Base-by-base conservation (phyloP, 92 coral and sea anemone genomes). In the Heteractis magnifica region DNA sequence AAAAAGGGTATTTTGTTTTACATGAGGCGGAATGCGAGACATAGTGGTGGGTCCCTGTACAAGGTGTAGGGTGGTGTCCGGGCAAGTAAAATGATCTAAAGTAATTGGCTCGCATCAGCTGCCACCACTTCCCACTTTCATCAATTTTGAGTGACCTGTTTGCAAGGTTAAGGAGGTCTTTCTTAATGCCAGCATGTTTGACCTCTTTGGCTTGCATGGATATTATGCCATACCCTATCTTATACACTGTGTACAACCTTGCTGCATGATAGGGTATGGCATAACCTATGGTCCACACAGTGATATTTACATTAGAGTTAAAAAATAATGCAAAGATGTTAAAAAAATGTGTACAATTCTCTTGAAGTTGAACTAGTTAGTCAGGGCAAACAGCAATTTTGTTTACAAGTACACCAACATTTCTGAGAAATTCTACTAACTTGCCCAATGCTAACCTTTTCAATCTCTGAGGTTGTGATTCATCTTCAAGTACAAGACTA, bases 211-310 rank as follows among this genome's bases (percentile, higher is more conserved):
- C 86, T 60, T 87, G 90, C 34, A 74, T 53, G 8, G 88, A 84
- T 26, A 79, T 65, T 49, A 84, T 88, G 49, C n/a, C n/a, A n/a
- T n/a, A n/a, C n/a, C n/a, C n/a, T n/a, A n/a, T n/a, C 86, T 64
- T 80, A 52, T 77, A 86, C 26, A 75, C 55, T 23, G 77, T 60
- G 75, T 71, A 77, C 81, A 89, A 76, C 50, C 51, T 77, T 58
- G 83, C 21, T 9, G 87, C 84, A 78, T 89, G 92, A 64, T 86
- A 86, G 11, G 92, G 89, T 49, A 89, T 55, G 79, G 87, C 92
- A 77, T 89, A 82, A 41, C 80, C 89, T 15, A 89, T 56, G 4
- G 89, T 81, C 89, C 87, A 86, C 52, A 60, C 68, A 4, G 68
- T 60, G 4, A 60, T 60, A 60, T 60, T 60, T 60, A 60, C 68